These are phyloP conservation scores for Schlechtendalia chinensis DNA, from an alignment of 1,140 invertebrate genomes.

Conservation along the genomic window DNA sequence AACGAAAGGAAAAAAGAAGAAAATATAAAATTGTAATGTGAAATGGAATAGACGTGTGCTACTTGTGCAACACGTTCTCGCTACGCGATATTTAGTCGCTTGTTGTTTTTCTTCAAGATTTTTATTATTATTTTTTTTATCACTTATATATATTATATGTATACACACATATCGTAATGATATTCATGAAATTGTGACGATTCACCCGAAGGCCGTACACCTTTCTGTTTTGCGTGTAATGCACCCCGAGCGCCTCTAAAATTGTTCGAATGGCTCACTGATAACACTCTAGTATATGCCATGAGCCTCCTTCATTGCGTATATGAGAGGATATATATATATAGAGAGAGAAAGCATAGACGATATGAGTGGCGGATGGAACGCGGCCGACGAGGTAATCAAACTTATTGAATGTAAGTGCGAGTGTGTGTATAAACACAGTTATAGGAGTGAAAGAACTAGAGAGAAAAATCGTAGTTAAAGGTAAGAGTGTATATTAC, in stretches of 20 bases:
- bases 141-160: not conserved
- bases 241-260: not conserved
- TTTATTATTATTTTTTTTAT: not conserved
- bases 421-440: not conserved
- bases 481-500: not conserved
- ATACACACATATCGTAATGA: constrained; percentile 1
- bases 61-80: constrained; percentile 12
- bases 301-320: no score
- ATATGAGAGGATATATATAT: no score
- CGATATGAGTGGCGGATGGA: no score
- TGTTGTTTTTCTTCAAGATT: not conserved
- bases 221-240: constrained; percentile 3
- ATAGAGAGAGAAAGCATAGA: no score
- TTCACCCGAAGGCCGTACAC: not conserved
- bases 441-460: not conserved
- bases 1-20: not conserved
- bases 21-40: not conserved
- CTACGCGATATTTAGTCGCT: constrained; percentile 6
- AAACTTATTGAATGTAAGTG: not conserved
- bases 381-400: not conserved
- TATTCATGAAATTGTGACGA: constrained; percentile 28
- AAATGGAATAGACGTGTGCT: not conserved
- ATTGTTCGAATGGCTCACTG: constrained; percentile 4
- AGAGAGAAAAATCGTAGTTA: not conserved
- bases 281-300: no score